Conservation (phyloP, 2,113 vertebrate genomes). For the Baryphthengus martii region DNA sequence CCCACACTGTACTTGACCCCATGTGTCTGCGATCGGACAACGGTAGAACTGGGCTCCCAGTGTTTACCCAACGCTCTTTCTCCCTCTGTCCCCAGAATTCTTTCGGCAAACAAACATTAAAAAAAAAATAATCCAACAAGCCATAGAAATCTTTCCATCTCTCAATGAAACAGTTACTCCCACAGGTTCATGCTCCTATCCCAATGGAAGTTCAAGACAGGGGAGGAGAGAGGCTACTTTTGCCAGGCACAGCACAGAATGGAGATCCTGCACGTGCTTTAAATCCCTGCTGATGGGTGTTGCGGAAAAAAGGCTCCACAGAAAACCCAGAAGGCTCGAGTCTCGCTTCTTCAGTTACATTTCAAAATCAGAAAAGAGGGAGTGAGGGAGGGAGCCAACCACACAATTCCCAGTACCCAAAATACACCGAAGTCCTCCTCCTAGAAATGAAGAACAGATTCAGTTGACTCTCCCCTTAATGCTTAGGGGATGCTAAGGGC, state of each 20-base stretch:
- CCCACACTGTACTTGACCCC: conserved; percentile 32
- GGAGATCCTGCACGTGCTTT: not conserved
- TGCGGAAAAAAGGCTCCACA: not conserved
- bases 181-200: not conserved
- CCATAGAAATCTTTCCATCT: not conserved
- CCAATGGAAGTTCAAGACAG: not conserved
- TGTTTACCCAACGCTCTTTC: not conserved
- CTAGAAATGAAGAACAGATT: not conserved
- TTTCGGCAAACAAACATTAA: conserved; percentile 38
- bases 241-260: not conserved
- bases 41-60: not conserved
- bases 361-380: not conserved
- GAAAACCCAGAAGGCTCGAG: not conserved
- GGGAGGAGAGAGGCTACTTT: not conserved
- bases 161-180: not conserved
- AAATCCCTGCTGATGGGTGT: not conserved
- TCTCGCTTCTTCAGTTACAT: not conserved
- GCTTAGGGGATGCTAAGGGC: not conserved
- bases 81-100: conserved; percentile 1
- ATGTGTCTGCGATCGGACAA: not conserved
- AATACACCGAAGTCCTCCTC: not conserved
- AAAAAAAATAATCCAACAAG: not conserved
- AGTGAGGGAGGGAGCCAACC: not conserved
- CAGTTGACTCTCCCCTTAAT: not conserved
- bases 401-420: not conserved